Evolutionary conservation across 2,888 invertebrate genomes (phyloP).

Genomic region (Parelbella ahira): DNA sequence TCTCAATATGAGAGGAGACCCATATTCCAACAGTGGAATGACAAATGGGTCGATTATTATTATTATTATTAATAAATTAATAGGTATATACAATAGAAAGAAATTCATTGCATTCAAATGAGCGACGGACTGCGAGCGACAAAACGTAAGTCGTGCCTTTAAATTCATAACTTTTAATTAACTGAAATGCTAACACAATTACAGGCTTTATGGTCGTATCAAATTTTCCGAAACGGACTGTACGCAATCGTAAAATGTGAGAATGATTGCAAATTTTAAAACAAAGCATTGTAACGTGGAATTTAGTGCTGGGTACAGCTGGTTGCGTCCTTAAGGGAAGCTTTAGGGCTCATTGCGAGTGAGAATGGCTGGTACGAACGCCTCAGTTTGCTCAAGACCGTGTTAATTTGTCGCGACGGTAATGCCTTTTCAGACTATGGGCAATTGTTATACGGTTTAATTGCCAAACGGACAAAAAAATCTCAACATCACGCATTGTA

Average conservation of each 20-base stretch:
- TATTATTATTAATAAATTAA: too few relatives aligned
- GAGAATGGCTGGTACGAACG: slow-evolving; percentile 62
- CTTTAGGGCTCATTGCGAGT: slow-evolving; percentile 65
- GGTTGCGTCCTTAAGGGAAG: slow-evolving; percentile 56
- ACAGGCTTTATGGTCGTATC: slow-evolving; percentile 77
- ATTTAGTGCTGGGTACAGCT: slow-evolving; percentile 72
- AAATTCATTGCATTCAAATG: slow-evolving; percentile 58
- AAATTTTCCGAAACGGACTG: slow-evolving; percentile 78
- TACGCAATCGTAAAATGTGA: slow-evolving; percentile 77
- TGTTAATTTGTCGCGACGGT: slow-evolving; percentile 73
- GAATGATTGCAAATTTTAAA: slow-evolving; percentile 80
- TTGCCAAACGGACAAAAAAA: too few relatives aligned
- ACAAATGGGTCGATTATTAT: too few relatives aligned
- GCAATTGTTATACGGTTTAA: not conserved
- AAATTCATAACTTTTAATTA: slow-evolving; percentile 81
- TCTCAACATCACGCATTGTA: too few relatives aligned
- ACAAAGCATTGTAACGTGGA: slow-evolving; percentile 74
- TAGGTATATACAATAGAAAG: too few relatives aligned
- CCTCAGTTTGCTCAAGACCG: slow-evolving; percentile 62
- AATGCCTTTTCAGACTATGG: slow-evolving; percentile 17
- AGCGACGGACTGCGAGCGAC: slow-evolving; percentile 55
- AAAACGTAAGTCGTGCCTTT: slow-evolving; percentile 59
- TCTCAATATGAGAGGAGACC: too few relatives aligned
- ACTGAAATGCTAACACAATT: slow-evolving; percentile 77
- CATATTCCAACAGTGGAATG: too few relatives aligned